Evolutionary conservation across 2,888 invertebrate genomes (phyloP), one percentile per base, ranked within the genome.

Genomic region (Eilema sororculum): DNA sequence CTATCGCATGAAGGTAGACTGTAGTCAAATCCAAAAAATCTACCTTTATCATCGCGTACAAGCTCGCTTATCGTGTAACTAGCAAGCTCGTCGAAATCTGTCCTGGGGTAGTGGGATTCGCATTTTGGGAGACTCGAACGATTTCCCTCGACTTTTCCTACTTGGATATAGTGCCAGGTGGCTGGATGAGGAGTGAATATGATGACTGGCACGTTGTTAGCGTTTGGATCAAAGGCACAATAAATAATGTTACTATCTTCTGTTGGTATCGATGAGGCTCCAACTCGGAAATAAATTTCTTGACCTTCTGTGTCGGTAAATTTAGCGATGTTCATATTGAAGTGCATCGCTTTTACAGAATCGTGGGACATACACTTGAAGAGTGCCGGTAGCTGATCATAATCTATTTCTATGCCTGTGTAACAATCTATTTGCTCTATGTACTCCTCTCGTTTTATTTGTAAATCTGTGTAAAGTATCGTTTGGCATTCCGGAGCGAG

Each of bases 11-110:
- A 96, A 3, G 97, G 95, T 64, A 97, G 91, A 76, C 97, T 97
- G 88, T 96, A 98, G 70, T 97, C 97, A 85, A 97, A 98, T 62
- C 97, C 95, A 87, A 98, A 98, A 85, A 97, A 98, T 71, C 97
- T 96, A 4, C 97, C 96, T 87, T 96, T 96, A 10, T 97, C 96
- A 82, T 97, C 93, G 62, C 95, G 87, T 91, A 95, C 95, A 78
- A 95, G 89, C 71, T 92, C 91, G n/a, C 89, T 60, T 75, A 92
- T 75, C 4, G 91, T 88, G 25, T 88, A 87, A 74, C 92, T 92
- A 9, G 84, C 78, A 1, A 85, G 65, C 10, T 91, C 89, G 0
- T 92, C 93, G 0, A 78, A 72, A 64, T 91, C 89, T 8, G 83
- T 75, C 33, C 83, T 81, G 3, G 79, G 77, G 68, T 78, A 82